Conservation (phyloP, 2,113 vertebrate genomes). For the Alligator sinensis region DNA sequence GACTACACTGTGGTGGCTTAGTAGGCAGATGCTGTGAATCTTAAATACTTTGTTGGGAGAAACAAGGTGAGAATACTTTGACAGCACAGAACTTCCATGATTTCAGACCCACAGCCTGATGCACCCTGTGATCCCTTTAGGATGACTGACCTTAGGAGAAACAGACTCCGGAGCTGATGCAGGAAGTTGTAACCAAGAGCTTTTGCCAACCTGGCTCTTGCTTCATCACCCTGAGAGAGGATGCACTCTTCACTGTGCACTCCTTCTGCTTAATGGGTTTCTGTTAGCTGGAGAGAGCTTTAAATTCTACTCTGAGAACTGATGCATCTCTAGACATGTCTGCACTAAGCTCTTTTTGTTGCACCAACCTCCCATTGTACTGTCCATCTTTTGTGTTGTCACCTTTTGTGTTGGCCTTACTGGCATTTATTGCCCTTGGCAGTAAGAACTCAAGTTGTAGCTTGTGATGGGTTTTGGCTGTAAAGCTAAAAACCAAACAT, state of each 20-base stretch:
- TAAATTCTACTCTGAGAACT: not conserved
- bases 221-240: not conserved
- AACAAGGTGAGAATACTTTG: not conserved
- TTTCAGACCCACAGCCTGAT: accelerated
- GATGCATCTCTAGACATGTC: no score
- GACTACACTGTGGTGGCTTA: not conserved
- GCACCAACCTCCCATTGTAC: no score
- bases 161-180: accelerated
- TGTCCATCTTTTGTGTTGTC: not conserved
- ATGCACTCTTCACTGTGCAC: no score
- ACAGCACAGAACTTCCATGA: not conserved
- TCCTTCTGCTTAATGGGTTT: not conserved
- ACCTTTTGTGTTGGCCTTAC: not conserved
- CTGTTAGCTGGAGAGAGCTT: not conserved
- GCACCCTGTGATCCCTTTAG: not conserved
- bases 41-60: not conserved
- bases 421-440: not conserved
- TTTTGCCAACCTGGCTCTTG: accelerated
- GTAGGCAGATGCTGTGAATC: not conserved
- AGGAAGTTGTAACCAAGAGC: accelerated
- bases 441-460: not conserved
- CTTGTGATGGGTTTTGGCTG: not conserved
- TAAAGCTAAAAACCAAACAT: not conserved
- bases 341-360: no score
- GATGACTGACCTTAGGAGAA: not conserved